phyloP scores from a whole-genome alignment of 2,888 invertebrate species.

The Liopterus haemorrhoidalis region DNA sequence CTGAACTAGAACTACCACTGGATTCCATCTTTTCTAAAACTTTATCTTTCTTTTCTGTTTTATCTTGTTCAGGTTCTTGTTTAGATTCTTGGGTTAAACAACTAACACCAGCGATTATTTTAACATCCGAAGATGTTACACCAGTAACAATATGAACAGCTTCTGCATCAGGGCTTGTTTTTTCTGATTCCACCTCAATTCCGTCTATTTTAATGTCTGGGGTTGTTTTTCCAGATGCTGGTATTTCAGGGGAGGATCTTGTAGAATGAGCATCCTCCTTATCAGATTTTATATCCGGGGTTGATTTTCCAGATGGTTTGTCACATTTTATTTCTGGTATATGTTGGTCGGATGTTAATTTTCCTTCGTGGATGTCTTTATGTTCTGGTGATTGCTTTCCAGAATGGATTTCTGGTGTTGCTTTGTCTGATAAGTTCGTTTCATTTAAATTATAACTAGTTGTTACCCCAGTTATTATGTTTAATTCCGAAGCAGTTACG shows the following conservation, averaged over 20 bases:
- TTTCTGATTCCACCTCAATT: background rate
- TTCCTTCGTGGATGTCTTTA: too few species aligned
- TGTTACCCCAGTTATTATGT: too few species aligned
- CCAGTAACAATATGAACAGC: constrained; percentile 6
- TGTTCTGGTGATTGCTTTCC: constrained; percentile 5
- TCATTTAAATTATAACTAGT: too few species aligned
- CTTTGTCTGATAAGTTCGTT: too few species aligned
- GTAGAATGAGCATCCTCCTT: constrained; percentile 7
- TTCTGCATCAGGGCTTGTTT: constrained; percentile 5
- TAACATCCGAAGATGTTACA: constrained; percentile 16
- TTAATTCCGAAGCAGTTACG: too few species aligned
- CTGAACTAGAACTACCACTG: constrained; percentile 5
- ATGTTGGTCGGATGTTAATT: too few species aligned
- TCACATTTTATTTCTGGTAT: too few species aligned
- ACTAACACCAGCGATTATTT: constrained; percentile 15
- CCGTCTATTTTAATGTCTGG: constrained; percentile 19
- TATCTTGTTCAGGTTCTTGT: background rate
- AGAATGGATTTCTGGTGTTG: constrained; percentile 2
- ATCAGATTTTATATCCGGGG: constrained; percentile 21
- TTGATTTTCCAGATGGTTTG: constrained; percentile 11
- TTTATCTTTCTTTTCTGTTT: constrained; percentile 1
- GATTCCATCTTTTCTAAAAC: constrained; percentile 14
- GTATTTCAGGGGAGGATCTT: constrained; percentile 33
- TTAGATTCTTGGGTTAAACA: background rate
- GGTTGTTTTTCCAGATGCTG: constrained; percentile 47